phyloP scores from a whole-genome alignment of 1,140 invertebrate species.

The Lineus longissimus region DNA sequence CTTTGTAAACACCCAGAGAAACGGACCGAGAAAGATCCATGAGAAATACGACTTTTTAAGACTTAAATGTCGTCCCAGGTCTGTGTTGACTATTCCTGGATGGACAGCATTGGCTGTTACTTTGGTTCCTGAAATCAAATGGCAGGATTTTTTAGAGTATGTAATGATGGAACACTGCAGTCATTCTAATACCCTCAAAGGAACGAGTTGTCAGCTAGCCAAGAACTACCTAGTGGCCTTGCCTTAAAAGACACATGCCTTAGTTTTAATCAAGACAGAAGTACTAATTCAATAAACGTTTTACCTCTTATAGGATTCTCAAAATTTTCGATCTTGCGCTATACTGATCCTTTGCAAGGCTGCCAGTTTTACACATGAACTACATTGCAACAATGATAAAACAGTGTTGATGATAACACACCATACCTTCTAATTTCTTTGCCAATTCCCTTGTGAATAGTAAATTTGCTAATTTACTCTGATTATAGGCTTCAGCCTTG shows the following conservation, averaged over 20 bases:
- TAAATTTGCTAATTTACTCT: slow-evolving; percentile 57
- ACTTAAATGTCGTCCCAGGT: slow-evolving; percentile 63
- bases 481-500: slow-evolving; percentile 61
- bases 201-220: too few relatives aligned
- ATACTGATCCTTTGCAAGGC: too few relatives aligned
- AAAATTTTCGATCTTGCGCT: too few relatives aligned
- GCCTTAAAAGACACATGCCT: too few relatives aligned
- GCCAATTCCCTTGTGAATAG: slow-evolving; percentile 53
- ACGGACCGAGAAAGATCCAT: slow-evolving; percentile 20
- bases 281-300: too few relatives aligned
- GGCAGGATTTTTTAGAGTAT: not conserved
- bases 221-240: too few relatives aligned
- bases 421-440: slow-evolving; percentile 50
- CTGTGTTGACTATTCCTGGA: slow-evolving; percentile 50
- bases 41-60: slow-evolving; percentile 66
- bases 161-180: not conserved
- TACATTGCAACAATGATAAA: too few relatives aligned
- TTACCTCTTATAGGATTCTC: too few relatives aligned
- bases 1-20: slow-evolving; percentile 30
- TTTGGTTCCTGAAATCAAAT: slow-evolving; percentile 19
- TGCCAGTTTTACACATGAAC: too few relatives aligned
- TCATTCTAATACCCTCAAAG: not conserved
- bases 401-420: too few relatives aligned
- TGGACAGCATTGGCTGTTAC: slow-evolving; percentile 41
- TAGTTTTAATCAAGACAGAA: too few relatives aligned